These are phyloP conservation scores for Acromyrmex echinatior DNA, from an alignment of 1,140 invertebrate genomes.

Conservation along the genomic window DNA sequence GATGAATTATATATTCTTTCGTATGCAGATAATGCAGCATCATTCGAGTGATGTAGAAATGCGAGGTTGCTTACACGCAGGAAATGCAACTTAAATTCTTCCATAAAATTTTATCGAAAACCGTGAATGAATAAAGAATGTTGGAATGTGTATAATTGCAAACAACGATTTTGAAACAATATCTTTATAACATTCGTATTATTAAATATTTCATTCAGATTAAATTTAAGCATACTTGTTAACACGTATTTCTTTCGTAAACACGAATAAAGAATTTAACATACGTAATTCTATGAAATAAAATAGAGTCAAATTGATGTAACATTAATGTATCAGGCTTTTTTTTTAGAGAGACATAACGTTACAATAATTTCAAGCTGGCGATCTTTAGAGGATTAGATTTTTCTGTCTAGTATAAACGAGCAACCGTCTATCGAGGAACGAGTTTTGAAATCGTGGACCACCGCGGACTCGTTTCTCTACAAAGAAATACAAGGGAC, in stretches of 20 bases:
- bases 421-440: conserved; percentile 44
- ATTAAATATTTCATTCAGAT: conserved; percentile 16
- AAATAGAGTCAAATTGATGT: background rate
- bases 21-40: conserved; percentile 17
- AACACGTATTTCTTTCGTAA: background rate
- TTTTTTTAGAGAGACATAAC: background rate
- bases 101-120: background rate
- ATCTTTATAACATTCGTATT: background rate
- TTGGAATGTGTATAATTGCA: background rate
- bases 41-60: conserved; percentile 8
- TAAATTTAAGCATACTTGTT: background rate
- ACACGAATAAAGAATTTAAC: background rate
- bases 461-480: conserved; percentile 69
- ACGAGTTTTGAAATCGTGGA: conserved; percentile 70
- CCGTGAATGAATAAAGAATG: background rate
- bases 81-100: conserved; percentile 10
- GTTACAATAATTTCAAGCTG: background rate
- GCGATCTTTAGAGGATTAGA: conserved; percentile 4
- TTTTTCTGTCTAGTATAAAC: background rate
- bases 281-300: background rate
- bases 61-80: background rate
- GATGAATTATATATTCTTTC: conserved; percentile 35
- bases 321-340: background rate
- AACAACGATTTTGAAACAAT: background rate
- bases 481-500: conserved; percentile 37